Evolutionary conservation across 1,140 invertebrate genomes (phyloP), one percentile per base, ranked within the genome.

Genomic region (Myzus persicae): DNA sequence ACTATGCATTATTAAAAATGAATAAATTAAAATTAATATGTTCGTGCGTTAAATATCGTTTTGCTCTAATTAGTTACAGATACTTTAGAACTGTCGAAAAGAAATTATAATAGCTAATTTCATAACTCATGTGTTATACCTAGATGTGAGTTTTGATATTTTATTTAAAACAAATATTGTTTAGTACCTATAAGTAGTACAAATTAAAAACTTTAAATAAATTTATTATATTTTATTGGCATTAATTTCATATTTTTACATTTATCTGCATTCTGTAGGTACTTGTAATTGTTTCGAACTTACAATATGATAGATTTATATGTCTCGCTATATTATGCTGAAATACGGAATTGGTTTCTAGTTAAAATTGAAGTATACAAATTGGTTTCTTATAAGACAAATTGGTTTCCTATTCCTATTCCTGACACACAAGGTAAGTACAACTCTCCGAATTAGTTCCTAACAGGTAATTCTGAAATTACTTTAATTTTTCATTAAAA

Each of bases 1-100:
- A 76, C 59, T 76, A n/a, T n/a, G n/a, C 59, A 76, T 76, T 76
- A 76, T 76, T 76, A 18, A 76, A 76, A 76, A 76, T n/a, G 59
- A 76, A 76, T 76, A 76, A n/a, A 76, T 76, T 76, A n/a, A n/a
- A n/a, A 76, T n/a, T 76, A n/a, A 18, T 76, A 76, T n/a, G 31
- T 14, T 76, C 59, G 59, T 76, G 59, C 59, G 59, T 76, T 76
- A 76, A n/a, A 76, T n/a, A 76, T 76, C 4, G 14, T 76, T 76
- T 76, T 76, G 3, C n/a, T 76, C 59, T 76, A 76, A 76, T 76
- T 76, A 76, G 59, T 76, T 76, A 76, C n/a, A 76, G 59, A 76
- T 76, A 76, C 59, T 76, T 76, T 76, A 76, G 31, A 76, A 76
- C 59, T 76, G 59, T 76, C 59, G 20, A 76, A 76, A 76, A 76